Evolutionary conservation across 2,888 invertebrate genomes (phyloP).

Genomic region (Penaeus monodon): DNA sequence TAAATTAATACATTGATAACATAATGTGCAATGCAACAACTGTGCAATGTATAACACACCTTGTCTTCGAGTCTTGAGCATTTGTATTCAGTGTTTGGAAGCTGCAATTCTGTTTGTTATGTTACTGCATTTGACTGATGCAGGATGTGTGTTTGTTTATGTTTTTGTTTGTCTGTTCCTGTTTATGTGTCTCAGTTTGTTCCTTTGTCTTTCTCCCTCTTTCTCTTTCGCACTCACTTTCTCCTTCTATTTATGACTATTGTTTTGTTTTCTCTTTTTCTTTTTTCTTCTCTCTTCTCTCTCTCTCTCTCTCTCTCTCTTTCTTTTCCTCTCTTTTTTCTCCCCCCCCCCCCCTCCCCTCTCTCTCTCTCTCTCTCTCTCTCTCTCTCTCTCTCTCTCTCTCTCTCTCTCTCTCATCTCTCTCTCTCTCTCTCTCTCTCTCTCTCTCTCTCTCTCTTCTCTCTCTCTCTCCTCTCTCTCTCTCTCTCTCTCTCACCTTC

Average conservation of each 20-base stretch:
- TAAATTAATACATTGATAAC: no score
- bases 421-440: background rate
- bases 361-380: background rate
- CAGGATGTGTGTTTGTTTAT: no score
- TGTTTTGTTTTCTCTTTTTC: background rate
- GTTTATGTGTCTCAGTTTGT: no score
- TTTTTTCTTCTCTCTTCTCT: background rate
- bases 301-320: background rate
- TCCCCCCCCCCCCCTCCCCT: background rate
- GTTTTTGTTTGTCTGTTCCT: no score
- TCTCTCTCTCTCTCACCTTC: no score
- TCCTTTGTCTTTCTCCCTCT: background rate
- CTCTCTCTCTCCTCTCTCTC: background rate
- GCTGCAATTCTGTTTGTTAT: no score
- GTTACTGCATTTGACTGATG: no score
- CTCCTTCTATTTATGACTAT: slow-evolving; percentile 17
- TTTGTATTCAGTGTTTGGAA: no score
- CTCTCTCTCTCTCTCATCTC: background rate
- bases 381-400: background rate
- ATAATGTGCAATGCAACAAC: no score
- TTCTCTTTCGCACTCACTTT: background rate
- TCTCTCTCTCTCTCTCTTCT: background rate
- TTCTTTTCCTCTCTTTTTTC: background rate
- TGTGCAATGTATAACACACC: no score
- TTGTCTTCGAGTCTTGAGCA: no score